These are phyloP conservation scores for Trematocara stigmaticum DNA, from an alignment of 2,113 vertebrate species.

Conservation along the genomic window DNA sequence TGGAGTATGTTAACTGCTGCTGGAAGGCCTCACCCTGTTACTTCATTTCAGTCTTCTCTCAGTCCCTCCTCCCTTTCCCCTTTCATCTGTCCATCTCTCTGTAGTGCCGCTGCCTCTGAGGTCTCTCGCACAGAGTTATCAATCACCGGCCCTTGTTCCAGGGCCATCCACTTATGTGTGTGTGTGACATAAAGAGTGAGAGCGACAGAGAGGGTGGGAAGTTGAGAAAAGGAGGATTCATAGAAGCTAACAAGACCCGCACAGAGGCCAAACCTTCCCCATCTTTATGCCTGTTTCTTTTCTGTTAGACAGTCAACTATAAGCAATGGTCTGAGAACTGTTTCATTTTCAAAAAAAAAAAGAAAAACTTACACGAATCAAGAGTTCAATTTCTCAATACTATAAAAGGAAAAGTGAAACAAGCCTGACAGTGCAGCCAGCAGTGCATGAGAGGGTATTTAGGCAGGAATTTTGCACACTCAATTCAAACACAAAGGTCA, in stretches of 20 bases:
- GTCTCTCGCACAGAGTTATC: conserved; percentile 44
- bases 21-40: conserved; percentile 20
- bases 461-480: conserved; percentile 16
- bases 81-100: conserved; percentile 51
- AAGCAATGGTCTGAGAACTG: not conserved
- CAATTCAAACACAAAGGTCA: conserved; percentile 58
- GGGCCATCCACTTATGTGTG: not conserved
- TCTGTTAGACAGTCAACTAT: not conserved
- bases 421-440: not conserved
- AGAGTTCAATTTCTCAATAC: not conserved
- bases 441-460: not conserved
- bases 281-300: not conserved
- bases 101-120: conserved; percentile 40
- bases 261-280: not conserved
- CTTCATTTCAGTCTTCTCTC: conserved; percentile 22
- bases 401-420: not conserved
- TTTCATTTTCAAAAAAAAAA: not conserved
- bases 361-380: not conserved
- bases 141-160: conserved; percentile 40
- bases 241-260: not conserved
- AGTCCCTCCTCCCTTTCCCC: conserved; percentile 25
- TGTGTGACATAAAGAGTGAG: conserved; percentile 8
- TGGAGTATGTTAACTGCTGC: not conserved
- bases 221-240: not conserved
- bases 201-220: conserved; percentile 6